Base-by-base conservation (phyloP, 1,140 invertebrate species). In the Drosophila kanapiae region DNA sequence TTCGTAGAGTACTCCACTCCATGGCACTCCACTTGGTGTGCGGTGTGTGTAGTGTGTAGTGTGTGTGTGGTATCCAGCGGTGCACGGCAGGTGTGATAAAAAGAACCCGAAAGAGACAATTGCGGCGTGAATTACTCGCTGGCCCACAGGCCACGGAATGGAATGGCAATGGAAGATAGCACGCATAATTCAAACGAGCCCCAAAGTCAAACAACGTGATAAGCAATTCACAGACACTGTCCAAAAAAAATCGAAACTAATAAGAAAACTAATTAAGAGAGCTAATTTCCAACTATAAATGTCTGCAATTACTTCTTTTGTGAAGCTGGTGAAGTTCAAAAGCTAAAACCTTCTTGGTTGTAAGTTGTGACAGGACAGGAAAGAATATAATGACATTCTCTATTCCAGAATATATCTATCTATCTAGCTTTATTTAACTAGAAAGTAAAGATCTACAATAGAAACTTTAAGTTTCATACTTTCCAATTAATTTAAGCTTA, bases 121-220 rank as follows among this genome's bases (percentile, higher is more conserved):
- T 78, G 75, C 75, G 54, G 74, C 71, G 63, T 68, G 65, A 68
- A 67, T 67, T 68, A 68, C 53, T 57, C 40, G 64, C 47, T 45
- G 48, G 62, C 40, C 54, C 27, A 31, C 47, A 31, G 53, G 69
- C 33, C 9, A 56, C 18, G 33, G 51, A 54, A 54, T 37, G 53
- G 56, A 71, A 62, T 81, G 78, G 78, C 72, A 80, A 63, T 78
- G 74, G 78, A 53, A 82, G 64, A 85, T 86, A 85, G 78, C 58
- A 63, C 78, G 74, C 63, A 80, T 78, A 81, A 85, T 85, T 85
- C 74, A 85, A 86, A 86, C 75, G 78, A 71, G 77, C 42, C 77
- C 74, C 72, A 87, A 87, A 84, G 80, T 88, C 80, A 88, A 81
- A 87, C 75, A 79, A 86, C 78, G 51, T 84, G 85, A 87, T 87